Evolutionary conservation across 2,113 vertebrate species (phyloP), one percentile per base, ranked within the genome.

Genomic region (Tragelaphus imberbis): DNA sequence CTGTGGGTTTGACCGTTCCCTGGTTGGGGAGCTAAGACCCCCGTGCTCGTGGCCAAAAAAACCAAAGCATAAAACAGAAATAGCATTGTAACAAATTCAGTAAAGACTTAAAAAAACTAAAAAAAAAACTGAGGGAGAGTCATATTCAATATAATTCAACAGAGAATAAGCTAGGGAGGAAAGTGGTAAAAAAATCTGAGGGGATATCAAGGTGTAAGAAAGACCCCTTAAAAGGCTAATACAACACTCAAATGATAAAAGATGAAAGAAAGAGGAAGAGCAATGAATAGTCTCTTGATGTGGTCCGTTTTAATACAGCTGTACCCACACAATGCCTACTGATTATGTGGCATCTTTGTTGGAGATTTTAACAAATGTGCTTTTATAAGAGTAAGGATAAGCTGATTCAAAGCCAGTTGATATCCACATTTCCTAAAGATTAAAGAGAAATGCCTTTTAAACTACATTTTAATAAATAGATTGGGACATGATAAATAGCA

Each of bases 301-400:
- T 68, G 71, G 61, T 44, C 88, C 40, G 23, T 85, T 68, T 71
- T 30, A 59, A 51, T 6, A 30, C 36, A 89, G 28, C 15, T 63
- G 4, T 13, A 4, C 7, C 0, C 1, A 0, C 5, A 13, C 10
- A 16, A 40, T 25, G 15, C 44, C 6, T 11, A 59, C 33, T 11
- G 75, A 13, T 51, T n/a, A 59, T 4, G 14, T 36, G 17, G 30
- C 17, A 19, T 59, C 56, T 96, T 88, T 79, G 77, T 19, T 30
- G 55, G 71, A 91, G 36, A 44, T 49, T 61, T 88, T 47, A 1
- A 40, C 87, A 92, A 36, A 53, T 68, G 51, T 80, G 77, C 75
- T 90, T 90, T 56, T 33, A 36, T 77, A 82, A n/a, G 44, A 11
- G 30, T 80, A 84, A 7, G 40, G n/a, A 36, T 84, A 81, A 85